Base-by-base conservation (phyloP, 2,797 vertebrate genomes). In the Nyctalus aviator region DNA sequence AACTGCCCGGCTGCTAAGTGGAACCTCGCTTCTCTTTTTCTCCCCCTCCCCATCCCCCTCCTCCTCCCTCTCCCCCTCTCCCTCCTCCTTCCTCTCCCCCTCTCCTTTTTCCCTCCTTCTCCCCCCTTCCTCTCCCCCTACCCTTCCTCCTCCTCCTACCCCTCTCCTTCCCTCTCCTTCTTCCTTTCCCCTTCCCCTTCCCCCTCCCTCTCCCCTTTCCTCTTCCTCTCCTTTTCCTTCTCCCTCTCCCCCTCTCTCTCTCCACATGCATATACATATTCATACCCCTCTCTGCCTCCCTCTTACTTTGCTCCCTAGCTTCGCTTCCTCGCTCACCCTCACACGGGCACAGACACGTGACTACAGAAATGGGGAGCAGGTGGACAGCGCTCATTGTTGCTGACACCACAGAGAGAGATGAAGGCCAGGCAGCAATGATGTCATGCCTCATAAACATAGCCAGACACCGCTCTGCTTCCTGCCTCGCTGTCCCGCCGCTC, bases 311-410 rank as follows among this genome's bases (percentile, higher is more conserved):
- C 30, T 7, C 30, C n/a, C 46, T 53, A 23, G 37, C 37, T 41
- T 41, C 37, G 3, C 77, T 81, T 5, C 9, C 77, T 27, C 7
- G 10, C 37, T 14, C 7, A 1, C 30, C 41, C 27, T 32, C n/a
- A 50, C n/a, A 53, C 35, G 73, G 5, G 10, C 7, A 8, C 4
- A 23, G 76, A 55, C 7, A 12, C n/a, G 5, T 8, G 10, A 35
- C 59, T 50, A 30, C 48, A 53, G 77, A 94, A 85, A 90, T 17
- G 75, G 73, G 75, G 77, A 91, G 68, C 92, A 93, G 93, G 68
- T 95, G 75, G 75, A 78, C 55, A 27, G 30, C 41, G 57, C 25
- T 93, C 37, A 27, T n/a, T 69, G 71, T 50, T 23, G 23, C 46
- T 57, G 30, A 71, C 23, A 75, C 23, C 84, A 85, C 30, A 41